These are phyloP conservation scores for Volucella inanis DNA, from an alignment of 2,888 invertebrate species.

Conservation along the genomic window DNA sequence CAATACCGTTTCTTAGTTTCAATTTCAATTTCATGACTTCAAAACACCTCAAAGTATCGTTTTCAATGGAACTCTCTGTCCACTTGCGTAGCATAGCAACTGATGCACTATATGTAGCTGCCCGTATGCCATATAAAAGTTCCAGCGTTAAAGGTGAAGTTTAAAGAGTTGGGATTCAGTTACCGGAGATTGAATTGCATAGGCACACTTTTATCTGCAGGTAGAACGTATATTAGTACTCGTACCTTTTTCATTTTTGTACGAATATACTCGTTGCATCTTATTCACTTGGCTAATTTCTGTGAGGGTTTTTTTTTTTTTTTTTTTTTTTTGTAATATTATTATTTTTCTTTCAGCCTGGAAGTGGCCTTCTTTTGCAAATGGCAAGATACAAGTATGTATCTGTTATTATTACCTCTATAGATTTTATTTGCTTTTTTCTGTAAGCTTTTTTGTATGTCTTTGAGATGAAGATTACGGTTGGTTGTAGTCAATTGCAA, in stretches of 20 bases:
- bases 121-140: neutral
- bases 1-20: constrained; percentile 50
- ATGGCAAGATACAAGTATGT: constrained; percentile 31
- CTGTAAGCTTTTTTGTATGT: constrained; percentile 14
- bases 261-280: neutral
- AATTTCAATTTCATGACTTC: constrained; percentile 66
- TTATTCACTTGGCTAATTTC: constrained; percentile 32
- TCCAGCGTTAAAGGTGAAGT: constrained; percentile 61
- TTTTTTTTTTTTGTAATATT: no score
- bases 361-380: constrained; percentile 61
- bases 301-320: constrained; percentile 21
- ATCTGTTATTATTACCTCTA: constrained; percentile 25
- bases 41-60: constrained; percentile 45
- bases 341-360: constrained; percentile 5
- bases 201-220: constrained; percentile 18
- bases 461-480: constrained; percentile 17
- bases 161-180: constrained; percentile 59
- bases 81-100: constrained; percentile 14
- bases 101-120: no score
- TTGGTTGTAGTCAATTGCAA: constrained; percentile 1
- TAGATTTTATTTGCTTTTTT: constrained; percentile 5
- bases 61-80: constrained; percentile 28
- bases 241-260: neutral
- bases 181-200: constrained; percentile 44
- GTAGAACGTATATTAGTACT: neutral